Percentiles rank a stretch among this genome's conserved stretches.
phyloP scores from a whole-genome alignment of 2,797 vertebrate genomes.

The Paratrypauchen microcephalus region DNA sequence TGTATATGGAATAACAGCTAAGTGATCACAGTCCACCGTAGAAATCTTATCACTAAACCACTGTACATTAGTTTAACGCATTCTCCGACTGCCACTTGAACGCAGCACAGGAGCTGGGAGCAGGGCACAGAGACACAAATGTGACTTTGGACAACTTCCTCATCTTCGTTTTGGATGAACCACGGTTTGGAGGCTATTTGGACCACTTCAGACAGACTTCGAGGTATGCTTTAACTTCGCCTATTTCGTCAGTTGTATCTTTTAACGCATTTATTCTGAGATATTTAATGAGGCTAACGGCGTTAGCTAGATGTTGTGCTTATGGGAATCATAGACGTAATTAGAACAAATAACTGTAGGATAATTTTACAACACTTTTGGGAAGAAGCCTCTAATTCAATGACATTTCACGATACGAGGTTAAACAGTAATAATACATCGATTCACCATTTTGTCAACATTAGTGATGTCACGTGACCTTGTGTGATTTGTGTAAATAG shows the following conservation, averaged over 20 bases:
- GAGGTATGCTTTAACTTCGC: neutral
- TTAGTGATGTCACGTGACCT: neutral
- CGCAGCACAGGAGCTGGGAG: neutral
- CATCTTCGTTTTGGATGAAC: neutral
- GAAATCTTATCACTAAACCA: neutral
- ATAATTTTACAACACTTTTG: neutral
- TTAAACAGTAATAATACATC: neutral
- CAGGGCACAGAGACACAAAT: neutral
- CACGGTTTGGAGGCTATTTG: neutral
- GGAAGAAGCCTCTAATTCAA: no score
- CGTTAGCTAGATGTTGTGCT: neutral
- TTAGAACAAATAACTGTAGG: neutral
- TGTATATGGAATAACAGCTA: neutral
- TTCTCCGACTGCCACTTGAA: fast-evolving
- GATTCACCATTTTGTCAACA: neutral
- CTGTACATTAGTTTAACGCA: neutral
- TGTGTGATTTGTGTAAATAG: neutral
- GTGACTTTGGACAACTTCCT: slow-evolving; percentile 3
- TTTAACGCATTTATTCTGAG: neutral
- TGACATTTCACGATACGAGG: neutral
- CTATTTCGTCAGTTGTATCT: neutral
- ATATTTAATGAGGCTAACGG: neutral
- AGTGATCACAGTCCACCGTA: neutral
- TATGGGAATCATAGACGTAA: neutral
- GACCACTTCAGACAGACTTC: neutral